Conservation (phyloP, 2,888 invertebrate genomes). For the Napeogenes sylphis region DNA sequence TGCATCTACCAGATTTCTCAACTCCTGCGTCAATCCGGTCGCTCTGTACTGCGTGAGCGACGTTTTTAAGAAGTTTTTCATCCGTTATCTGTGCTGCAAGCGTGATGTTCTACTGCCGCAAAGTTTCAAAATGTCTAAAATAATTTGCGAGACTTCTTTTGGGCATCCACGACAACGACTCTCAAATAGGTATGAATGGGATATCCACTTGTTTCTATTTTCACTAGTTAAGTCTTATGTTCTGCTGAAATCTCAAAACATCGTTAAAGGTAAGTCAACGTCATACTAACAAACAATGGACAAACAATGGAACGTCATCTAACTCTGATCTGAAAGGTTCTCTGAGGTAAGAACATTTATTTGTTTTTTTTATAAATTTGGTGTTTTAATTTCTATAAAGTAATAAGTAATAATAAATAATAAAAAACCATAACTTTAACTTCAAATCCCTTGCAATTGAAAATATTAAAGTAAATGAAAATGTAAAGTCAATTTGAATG, state of each 20-base stretch:
- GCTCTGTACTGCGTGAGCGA: conserved; percentile 93
- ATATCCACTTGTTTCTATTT: no score
- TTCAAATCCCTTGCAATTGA: no score
- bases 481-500: no score
- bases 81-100: conserved; percentile 15
- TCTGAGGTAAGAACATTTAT: no score
- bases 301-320: not conserved
- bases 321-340: no score
- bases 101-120: conserved; percentile 10
- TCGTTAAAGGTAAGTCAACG: not conserved
- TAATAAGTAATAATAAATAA: no score
- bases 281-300: not conserved
- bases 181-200: conserved; percentile 4
- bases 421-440: no score
- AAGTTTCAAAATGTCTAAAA: conserved; percentile 8
- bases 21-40: conserved; percentile 94
- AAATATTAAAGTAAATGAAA: no score
- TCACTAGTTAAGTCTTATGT: no score
- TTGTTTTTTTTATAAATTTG: no score
- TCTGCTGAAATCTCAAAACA: not conserved
- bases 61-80: conserved; percentile 76
- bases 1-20: conserved; percentile 81
- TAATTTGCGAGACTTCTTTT: conserved; percentile 9
- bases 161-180: conserved; percentile 2
- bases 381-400: no score